phyloP scores from a whole-genome alignment of 2,797 vertebrate species.

The Cacajao melanocephalus region DNA sequence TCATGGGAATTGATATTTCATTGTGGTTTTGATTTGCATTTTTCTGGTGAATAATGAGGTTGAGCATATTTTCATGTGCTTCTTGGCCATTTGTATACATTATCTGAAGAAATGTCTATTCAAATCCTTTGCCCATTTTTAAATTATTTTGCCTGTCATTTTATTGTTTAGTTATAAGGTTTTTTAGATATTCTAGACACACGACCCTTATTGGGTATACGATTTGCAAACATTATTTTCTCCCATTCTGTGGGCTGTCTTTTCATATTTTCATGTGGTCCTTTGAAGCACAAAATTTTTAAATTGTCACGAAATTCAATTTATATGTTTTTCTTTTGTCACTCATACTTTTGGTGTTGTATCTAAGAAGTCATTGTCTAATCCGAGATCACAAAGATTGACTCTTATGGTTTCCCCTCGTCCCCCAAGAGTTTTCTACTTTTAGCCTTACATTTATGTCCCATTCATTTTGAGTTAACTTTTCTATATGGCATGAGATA shows the following conservation, averaged over 20 bases:
- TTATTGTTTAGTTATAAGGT: neutral
- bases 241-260: neutral
- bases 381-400: neutral
- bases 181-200: neutral
- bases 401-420: neutral
- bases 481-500: neutral
- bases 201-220: neutral
- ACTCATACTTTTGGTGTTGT: neutral
- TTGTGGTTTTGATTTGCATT: neutral
- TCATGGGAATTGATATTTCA: neutral
- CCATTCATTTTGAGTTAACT: neutral
- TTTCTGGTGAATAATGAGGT: neutral
- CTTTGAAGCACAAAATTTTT: neutral
- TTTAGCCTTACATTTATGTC: neutral
- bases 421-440: neutral
- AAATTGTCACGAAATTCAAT: neutral
- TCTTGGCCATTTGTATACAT: neutral
- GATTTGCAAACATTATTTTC: neutral
- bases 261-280: neutral
- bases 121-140: neutral
- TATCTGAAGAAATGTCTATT: neutral
- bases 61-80: neutral
- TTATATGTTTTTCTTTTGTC: neutral
- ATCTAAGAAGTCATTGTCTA: neutral
- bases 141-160: neutral